Conservation (phyloP, 1,140 invertebrate genomes). For the Ostrea denselamellosa region DNA sequence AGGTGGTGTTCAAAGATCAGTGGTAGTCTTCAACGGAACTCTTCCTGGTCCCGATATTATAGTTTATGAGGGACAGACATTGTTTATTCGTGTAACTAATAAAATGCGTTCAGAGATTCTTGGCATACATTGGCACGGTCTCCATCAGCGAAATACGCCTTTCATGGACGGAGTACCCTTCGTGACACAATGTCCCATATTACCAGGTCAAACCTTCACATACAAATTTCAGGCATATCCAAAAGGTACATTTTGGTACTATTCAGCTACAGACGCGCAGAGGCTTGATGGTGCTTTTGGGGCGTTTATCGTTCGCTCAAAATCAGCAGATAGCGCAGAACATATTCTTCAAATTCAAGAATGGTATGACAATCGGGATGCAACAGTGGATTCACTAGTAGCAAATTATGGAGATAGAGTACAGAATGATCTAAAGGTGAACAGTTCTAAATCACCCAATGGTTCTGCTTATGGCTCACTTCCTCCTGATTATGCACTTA, state of each 20-base stretch:
- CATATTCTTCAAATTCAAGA: slow-evolving; percentile 40
- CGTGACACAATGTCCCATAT: slow-evolving; percentile 93
- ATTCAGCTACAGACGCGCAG: slow-evolving; percentile 69
- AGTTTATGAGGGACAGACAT: slow-evolving; percentile 90
- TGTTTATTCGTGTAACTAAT: slow-evolving; percentile 93
- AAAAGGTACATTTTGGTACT: slow-evolving; percentile 73
- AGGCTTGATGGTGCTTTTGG: slow-evolving; percentile 66
- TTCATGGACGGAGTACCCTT: slow-evolving; percentile 95
- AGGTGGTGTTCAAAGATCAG: slow-evolving; percentile 66
- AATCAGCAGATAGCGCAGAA: neutral
- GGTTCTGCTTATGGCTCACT: slow-evolving; percentile 52
- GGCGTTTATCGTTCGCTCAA: slow-evolving; percentile 59
- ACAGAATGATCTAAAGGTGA: slow-evolving; percentile 8
- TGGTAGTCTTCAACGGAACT: slow-evolving; percentile 66
- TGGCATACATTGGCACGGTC: slow-evolving; percentile 93
- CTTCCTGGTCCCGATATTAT: slow-evolving; percentile 79
- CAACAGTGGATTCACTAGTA: slow-evolving; percentile 23
- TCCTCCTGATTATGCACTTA: slow-evolving; percentile 62
- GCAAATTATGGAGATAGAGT: slow-evolving; percentile 43
- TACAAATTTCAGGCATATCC: slow-evolving; percentile 83
- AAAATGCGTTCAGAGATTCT: slow-evolving; percentile 88
- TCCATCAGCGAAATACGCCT: slow-evolving; percentile 88
- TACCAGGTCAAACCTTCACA: slow-evolving; percentile 89
- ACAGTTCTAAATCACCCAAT: slow-evolving; percentile 46
- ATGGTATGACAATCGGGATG: slow-evolving; percentile 21